Base-by-base conservation (phyloP, 92 coral and sea anemone genomes). In the Phymanthus crucifer region DNA sequence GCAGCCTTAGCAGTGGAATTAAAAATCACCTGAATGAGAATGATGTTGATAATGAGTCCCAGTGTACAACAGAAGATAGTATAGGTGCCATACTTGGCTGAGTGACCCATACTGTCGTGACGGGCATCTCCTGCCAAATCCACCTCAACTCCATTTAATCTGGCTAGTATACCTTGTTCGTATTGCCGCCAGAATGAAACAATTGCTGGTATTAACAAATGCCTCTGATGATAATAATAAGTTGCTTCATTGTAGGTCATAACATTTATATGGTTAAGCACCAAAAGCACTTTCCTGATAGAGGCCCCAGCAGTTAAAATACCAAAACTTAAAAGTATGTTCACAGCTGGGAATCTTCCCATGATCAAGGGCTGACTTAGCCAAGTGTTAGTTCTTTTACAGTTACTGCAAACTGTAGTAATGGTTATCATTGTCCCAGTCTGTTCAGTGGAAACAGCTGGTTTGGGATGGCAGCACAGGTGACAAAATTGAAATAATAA, bases 291-390 rank as follows among this genome's bases (percentile, higher is more conserved):
- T 43, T 71, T 80, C 26, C 54, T 66, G 1, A 80, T 29, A 47
- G 84, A 32, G 3, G 70, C 88, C 33, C 90, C 88, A 26, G 88
- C 87, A 82, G 84, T 73, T 3, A 90, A 56, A 19, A 84, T 74
- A 19, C 76, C 87, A 83, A 86, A 83, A 66, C 90, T 90, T 21
- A 83, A 57, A 14, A 90, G 68, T 31, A 90, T 71, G 72, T 86
- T 83, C 23, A 88, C 93, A 23, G 90, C 86, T 38, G 88, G 88
- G 52, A 73, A 80, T 80, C 80, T 69, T 21, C 90, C 88, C 69
- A 71, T 68, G 11, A 86, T 32, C 10, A 56, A 34, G 36, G 93
- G 93, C 80, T 89, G 90, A 19, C 85, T 78, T 36, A 79, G 70
- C 93, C 86, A 86, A 16, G 47, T 61, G 67, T 75, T 79, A n/a